These are phyloP conservation scores for Ephydatia muelleri DNA, from an alignment of 37 sponge, comb jelly and placozoan species.

Conservation along the genomic window DNA sequence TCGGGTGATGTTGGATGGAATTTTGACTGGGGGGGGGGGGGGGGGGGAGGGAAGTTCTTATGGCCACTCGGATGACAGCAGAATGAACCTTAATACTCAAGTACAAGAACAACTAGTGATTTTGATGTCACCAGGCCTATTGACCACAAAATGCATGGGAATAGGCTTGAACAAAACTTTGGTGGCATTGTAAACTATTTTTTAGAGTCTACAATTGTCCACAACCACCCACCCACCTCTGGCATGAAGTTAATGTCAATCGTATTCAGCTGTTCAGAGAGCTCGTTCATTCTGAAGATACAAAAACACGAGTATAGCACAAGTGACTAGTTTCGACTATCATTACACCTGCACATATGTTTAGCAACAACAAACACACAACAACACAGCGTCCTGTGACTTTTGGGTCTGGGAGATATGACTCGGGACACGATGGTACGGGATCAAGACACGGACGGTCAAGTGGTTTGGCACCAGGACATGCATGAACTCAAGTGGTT, in stretches of 20 bases:
- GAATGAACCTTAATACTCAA: background rate
- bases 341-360: too few species aligned
- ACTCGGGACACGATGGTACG: too few species aligned
- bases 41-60: background rate
- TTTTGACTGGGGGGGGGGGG: slow-evolving; percentile 14
- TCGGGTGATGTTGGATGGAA: slow-evolving; percentile 23
- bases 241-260: slow-evolving; percentile 55
- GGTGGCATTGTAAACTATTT: too few species aligned
- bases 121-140: too few species aligned
- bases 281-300: slow-evolving; percentile 23
- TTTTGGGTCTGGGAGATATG: background rate
- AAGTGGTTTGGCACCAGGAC: too few species aligned
- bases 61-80: background rate
- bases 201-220: background rate
- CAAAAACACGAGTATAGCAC: background rate
- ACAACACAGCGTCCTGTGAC: background rate
- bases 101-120: too few species aligned
- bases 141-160: too few species aligned
- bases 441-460: too few species aligned
- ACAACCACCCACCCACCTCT: slow-evolving; percentile 50
- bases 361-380: too few species aligned
- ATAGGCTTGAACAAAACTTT: too few species aligned
- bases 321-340: too few species aligned
- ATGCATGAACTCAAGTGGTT: background rate
- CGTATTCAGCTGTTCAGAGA: slow-evolving; percentile 11